These are phyloP conservation scores for Pithys albifrons DNA, from an alignment of 2,113 vertebrate species.

Conservation along the genomic window DNA sequence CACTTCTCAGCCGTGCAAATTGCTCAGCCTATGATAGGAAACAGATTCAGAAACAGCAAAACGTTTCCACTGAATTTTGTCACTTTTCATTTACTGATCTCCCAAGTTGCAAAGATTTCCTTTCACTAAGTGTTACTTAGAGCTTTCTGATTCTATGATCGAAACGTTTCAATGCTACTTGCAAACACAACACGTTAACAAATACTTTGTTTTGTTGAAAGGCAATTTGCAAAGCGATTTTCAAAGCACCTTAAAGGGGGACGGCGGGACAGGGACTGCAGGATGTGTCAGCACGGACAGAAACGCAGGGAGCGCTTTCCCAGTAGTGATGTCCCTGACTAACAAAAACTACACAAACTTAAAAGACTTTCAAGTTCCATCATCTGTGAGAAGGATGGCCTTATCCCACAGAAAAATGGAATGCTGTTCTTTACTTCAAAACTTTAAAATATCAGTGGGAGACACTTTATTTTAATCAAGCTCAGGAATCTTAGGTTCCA, in stretches of 20 bases:
- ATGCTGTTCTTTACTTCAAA: neutral
- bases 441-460: neutral
- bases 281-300: neutral
- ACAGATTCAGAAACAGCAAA: neutral
- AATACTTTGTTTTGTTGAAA: neutral
- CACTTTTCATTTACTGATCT: neutral
- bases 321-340: no score
- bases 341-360: neutral
- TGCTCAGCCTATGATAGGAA: neutral
- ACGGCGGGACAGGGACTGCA: accelerated
- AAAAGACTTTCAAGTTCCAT: neutral
- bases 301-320: neutral
- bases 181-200: neutral
- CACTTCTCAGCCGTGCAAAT: neutral
- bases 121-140: neutral
- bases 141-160: neutral
- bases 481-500: neutral
- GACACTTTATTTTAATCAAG: neutral
- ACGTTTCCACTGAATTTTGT: neutral
- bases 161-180: neutral
- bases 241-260: neutral
- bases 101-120: neutral
- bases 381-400: neutral
- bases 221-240: neutral
- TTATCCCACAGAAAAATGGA: neutral